Percentiles rank a stretch among this genome's conserved stretches.
Evolutionary conservation across 2,113 vertebrate species (phyloP).

Genomic region (Lophura nycthemera): DNA sequence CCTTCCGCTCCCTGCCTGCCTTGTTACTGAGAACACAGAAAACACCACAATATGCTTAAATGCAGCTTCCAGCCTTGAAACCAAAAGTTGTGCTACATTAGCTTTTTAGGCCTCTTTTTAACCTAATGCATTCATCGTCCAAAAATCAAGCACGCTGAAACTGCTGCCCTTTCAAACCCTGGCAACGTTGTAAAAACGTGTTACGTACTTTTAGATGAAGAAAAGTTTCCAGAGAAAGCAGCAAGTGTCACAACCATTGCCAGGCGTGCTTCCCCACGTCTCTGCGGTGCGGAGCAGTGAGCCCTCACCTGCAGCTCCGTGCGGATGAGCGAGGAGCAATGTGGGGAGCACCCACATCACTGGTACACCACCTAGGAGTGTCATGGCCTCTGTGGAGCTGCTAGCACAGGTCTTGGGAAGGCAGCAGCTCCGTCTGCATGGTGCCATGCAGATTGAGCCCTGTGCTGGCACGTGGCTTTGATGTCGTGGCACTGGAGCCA

Average conservation of each 20-base stretch:
- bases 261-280: accelerated
- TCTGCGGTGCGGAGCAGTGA: neutral
- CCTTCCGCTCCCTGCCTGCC: neutral
- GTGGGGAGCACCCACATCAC: too few relatives aligned
- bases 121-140: neutral
- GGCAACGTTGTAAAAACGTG: neutral
- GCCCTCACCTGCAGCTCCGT: neutral
- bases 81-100: neutral
- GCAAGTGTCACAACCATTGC: neutral
- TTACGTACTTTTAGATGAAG: neutral
- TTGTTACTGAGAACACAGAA: neutral
- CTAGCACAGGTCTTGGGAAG: neutral
- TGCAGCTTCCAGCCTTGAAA: neutral
- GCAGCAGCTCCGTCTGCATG: accelerated
- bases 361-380: neutral
- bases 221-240: neutral
- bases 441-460: neutral
- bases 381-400: neutral
- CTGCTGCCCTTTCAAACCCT: neutral
- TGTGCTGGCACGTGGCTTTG: neutral
- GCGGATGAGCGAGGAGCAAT: neutral
- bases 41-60: neutral
- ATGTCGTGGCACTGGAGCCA: neutral
- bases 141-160: neutral
- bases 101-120: neutral